A percentile compares a stretch with the other conserved stretches of the same genome.
phyloP scores from a whole-genome alignment of 64 coral and sea anemone genomes.

The Cladopsammia gracilis region DNA sequence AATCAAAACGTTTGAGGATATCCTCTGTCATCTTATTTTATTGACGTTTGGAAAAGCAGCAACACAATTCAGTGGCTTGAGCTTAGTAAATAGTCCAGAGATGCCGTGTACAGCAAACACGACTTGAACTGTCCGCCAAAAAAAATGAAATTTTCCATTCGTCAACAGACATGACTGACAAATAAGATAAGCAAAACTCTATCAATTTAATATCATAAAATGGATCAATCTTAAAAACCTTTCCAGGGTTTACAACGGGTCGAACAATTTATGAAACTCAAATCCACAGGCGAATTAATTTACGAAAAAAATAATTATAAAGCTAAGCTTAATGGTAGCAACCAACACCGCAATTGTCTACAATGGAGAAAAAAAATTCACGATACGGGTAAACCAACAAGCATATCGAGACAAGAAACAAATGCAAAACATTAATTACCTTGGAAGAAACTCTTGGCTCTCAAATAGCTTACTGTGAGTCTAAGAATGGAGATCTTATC shows the following conservation, averaged over 20 bases:
- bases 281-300: background rate
- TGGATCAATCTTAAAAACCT: background rate
- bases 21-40: constrained; percentile 71
- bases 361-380: constrained; percentile 8
- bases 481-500: constrained; percentile 99
- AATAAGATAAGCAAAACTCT: constrained; percentile 7
- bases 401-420: constrained; percentile 4
- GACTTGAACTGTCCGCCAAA: background rate
- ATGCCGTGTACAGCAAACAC: background rate
- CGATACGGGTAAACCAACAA: constrained; percentile 16
- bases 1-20: constrained; percentile 73
- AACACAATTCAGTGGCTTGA: constrained; percentile 30
- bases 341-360: constrained; percentile 30
- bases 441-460: constrained; percentile 99
- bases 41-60: constrained; percentile 41
- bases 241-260: background rate
- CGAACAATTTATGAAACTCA: background rate
- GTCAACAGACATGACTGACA: constrained; percentile 4
- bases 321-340: background rate
- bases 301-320: background rate
- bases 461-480: constrained; percentile 99
- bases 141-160: background rate
- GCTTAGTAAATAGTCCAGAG: constrained; percentile 30
- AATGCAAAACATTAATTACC: constrained; percentile 77
- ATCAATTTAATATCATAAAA: constrained; percentile 34